A percentile compares a stretch with the other conserved stretches of the same genome.
These are phyloP conservation scores for Porites rus DNA, from an alignment of 92 coral and sea anemone species.

Conservation along the genomic window DNA sequence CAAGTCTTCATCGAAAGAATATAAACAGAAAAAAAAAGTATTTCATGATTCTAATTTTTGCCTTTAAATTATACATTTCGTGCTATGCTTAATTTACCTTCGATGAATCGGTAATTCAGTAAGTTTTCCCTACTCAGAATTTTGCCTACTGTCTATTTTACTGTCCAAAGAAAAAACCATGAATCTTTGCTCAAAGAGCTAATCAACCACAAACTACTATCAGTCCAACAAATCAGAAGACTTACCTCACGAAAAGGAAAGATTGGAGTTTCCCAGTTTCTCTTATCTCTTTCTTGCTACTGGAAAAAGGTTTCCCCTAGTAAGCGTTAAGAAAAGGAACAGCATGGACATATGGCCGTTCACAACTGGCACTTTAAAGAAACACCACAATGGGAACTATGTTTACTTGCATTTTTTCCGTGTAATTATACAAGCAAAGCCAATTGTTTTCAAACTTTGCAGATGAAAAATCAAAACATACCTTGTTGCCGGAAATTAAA, in stretches of 20 bases:
- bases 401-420: conserved; percentile 36
- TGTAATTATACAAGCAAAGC: conserved; percentile 48
- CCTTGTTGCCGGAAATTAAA: conserved; percentile 53
- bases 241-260: conserved; percentile 2
- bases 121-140: neutral
- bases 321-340: no score
- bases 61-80: no score
- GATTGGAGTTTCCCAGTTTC: neutral
- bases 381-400: conserved; percentile 2
- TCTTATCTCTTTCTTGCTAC: neutral
- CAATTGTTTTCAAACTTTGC: conserved; percentile 45
- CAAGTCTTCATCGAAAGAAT: no score
- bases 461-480: conserved; percentile 42
- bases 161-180: neutral
- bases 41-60: no score
- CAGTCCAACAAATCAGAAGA: neutral
- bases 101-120: neutral
- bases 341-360: neutral
- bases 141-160: neutral
- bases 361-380: neutral
- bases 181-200: neutral
- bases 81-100: neutral
- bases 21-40: no score
- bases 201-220: conserved; percentile 7
- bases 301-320: neutral